Percentiles rank a stretch among this genome's conserved stretches.
These are phyloP conservation scores for Petrosia ficiformis DNA, from an alignment of 37 sponge, comb jelly and placozoan genomes.

Conservation along the genomic window DNA sequence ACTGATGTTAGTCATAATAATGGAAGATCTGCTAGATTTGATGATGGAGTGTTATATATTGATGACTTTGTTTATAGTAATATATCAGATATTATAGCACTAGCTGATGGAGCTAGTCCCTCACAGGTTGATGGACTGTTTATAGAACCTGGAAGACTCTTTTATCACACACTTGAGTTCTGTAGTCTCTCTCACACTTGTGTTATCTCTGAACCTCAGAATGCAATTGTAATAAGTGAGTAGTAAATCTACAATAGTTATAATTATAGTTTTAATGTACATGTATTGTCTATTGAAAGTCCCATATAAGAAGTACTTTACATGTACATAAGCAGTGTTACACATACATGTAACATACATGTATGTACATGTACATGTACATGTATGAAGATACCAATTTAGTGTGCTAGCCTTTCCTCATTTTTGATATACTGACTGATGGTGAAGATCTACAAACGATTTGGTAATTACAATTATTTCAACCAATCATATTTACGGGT, in stretches of 20 bases:
- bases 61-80: constrained; percentile 38
- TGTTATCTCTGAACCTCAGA: constrained; percentile 12
- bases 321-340: no score
- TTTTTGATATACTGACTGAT: no score
- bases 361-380: no score
- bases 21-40: constrained; percentile 34
- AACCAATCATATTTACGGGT: no score
- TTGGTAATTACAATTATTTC: no score
- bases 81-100: constrained; percentile 67
- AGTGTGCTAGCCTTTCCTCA: no score
- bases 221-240: constrained; percentile 67
- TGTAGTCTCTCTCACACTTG: constrained; percentile 80
- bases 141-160: constrained; percentile 72
- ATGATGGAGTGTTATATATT: constrained; percentile 38
- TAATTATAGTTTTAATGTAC: no score
- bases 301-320: no score
- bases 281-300: no score
- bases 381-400: no score
- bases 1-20: constrained; percentile 44
- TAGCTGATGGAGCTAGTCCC: constrained; percentile 53
- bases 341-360: no score
- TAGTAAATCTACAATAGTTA: not conserved
- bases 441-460: no score
- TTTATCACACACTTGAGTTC: constrained; percentile 71
- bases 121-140: constrained; percentile 21